Conservation (phyloP, 2,888 invertebrate species). For the Cryptocephalus moraei region DNA sequence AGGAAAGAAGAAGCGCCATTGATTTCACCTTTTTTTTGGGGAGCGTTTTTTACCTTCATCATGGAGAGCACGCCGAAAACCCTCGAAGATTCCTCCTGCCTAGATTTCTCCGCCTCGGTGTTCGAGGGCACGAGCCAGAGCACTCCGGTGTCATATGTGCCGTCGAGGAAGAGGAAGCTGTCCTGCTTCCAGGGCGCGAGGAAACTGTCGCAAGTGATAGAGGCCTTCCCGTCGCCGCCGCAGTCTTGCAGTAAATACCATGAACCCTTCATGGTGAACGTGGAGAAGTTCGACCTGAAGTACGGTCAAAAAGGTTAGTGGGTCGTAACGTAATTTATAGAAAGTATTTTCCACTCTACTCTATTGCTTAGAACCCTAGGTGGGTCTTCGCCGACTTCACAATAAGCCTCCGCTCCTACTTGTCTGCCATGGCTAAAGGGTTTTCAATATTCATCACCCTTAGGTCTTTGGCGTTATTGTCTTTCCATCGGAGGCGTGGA, state of each 20-base stretch:
- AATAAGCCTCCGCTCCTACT: too few species aligned
- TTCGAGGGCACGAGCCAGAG: background rate
- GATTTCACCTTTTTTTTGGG: too few species aligned
- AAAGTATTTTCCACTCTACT: too few species aligned
- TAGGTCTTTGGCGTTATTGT: too few species aligned
- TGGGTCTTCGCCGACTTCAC: too few species aligned
- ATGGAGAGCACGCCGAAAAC: too few species aligned
- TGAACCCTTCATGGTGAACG: slow-evolving; percentile 26
- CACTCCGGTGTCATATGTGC: background rate
- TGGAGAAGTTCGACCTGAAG: slow-evolving; percentile 23
- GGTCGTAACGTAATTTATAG: background rate
- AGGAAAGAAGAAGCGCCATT: too few species aligned
- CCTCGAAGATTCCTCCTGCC: background rate
- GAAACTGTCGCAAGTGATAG: slow-evolving; percentile 17
- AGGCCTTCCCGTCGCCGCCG: slow-evolving; percentile 16
- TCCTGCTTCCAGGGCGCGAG: background rate
- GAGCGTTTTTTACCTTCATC: too few species aligned
- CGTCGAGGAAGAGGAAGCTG: background rate
- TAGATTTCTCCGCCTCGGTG: background rate
- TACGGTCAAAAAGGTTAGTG: background rate
- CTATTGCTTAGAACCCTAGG: too few species aligned
- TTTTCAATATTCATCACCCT: too few species aligned
- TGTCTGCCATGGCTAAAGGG: too few species aligned
- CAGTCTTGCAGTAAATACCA: slow-evolving; percentile 30
- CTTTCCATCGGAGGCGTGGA: too few species aligned